These are phyloP conservation scores for Pachyseris speciosa DNA, from an alignment of 64 coral and sea anemone genomes.

Conservation along the genomic window DNA sequence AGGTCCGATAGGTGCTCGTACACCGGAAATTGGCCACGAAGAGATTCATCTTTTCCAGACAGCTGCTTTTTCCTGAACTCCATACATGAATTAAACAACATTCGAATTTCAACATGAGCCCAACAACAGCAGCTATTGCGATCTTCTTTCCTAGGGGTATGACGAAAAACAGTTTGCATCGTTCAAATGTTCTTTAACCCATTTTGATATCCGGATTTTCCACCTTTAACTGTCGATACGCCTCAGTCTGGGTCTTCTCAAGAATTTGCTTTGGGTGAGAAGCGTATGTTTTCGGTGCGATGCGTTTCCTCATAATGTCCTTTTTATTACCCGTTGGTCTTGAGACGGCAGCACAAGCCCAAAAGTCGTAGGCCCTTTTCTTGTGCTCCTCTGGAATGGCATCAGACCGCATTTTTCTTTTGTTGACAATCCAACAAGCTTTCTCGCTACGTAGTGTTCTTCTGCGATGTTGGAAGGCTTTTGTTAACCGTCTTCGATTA, in stretches of 20 bases:
- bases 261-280: conserved; percentile 46
- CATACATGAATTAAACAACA: conserved; percentile 7
- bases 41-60: too few species aligned
- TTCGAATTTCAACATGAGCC: conserved; percentile 13
- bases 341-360: not conserved
- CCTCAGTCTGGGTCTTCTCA: conserved; percentile 65
- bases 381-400: not conserved
- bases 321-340: conserved; percentile 20
- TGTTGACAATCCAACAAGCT: not conserved
- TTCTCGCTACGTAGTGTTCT: not conserved
- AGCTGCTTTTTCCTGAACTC: not conserved
- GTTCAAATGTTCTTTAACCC: conserved; percentile 27
- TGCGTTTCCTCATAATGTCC: not conserved
- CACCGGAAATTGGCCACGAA: not conserved
- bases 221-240: conserved; percentile 13
- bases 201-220: conserved; percentile 41
- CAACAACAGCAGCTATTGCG: conserved; percentile 38
- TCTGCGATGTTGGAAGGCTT: not conserved
- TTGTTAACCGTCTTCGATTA: not conserved
- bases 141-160: not conserved
- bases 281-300: not conserved
- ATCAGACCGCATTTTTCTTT: not conserved
- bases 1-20: conserved; percentile 28
- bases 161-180: conserved; percentile 43
- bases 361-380: conserved; percentile 1